A percentile compares a stretch with the other conserved stretches of the same genome.
Evolutionary conservation across 2,113 vertebrate genomes (phyloP).

Genomic region (Lagenorhynchus albirostris): DNA sequence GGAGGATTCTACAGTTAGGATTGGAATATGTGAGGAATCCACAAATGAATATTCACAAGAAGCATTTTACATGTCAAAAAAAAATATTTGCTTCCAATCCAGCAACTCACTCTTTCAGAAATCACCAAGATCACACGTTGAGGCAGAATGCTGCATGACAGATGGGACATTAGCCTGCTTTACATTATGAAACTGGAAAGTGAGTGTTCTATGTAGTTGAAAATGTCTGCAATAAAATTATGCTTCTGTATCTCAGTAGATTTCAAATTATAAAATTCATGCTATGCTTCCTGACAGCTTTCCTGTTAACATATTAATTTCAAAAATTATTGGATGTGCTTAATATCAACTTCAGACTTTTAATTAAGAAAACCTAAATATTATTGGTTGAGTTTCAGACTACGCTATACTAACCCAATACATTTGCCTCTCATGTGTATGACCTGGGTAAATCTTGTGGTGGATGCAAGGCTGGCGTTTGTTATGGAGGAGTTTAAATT

Average conservation of each 20-base stretch:
- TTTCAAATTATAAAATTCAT: neutral
- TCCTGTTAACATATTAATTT: neutral
- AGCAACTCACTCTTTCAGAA: neutral
- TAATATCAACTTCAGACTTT: neutral
- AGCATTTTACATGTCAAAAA: neutral
- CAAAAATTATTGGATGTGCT: neutral
- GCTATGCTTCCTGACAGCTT: neutral
- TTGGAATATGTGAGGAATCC: neutral
- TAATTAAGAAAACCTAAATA: neutral
- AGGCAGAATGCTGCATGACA: neutral
- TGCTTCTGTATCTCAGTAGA: neutral
- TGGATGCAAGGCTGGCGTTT: neutral
- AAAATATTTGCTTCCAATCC: neutral
- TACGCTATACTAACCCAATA: neutral
- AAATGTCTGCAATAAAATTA: neutral
- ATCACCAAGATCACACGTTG: neutral
- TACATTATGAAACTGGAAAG: neutral
- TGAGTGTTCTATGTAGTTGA: neutral
- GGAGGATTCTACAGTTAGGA: neutral
- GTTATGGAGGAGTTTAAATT: neutral
- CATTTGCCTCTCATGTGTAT: neutral
- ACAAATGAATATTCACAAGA: neutral
- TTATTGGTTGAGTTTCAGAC: neutral
- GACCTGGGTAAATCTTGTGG: neutral
- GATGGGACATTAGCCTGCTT: neutral